Conservation (phyloP, 2,888 invertebrate genomes). For the Dryococelus australis region DNA sequence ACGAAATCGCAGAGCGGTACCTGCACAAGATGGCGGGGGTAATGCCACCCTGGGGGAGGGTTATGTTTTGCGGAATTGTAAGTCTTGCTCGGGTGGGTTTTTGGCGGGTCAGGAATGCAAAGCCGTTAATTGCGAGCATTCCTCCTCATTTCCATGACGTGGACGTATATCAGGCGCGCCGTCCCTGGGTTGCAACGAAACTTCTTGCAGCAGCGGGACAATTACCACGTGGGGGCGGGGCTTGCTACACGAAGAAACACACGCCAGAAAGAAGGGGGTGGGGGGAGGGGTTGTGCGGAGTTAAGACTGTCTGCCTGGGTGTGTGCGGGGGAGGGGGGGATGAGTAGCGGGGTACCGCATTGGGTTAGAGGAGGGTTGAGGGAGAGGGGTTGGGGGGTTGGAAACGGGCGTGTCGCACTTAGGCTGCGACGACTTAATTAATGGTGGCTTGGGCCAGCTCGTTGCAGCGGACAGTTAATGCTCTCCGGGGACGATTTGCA, state of each 20-base stretch:
- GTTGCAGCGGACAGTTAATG: constrained; percentile 9
- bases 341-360: too few species aligned
- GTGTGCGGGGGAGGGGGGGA: background rate
- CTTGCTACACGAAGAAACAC: background rate
- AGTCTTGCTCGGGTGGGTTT: too few species aligned
- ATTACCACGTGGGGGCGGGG: background rate
- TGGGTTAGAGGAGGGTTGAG: background rate
- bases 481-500: background rate
- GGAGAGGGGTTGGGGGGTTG: background rate
- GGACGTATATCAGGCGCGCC: background rate
- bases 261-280: too few species aligned
- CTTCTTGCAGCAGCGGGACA: background rate
- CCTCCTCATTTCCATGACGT: background rate
- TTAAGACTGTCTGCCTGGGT: background rate
- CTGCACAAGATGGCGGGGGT: too few species aligned
- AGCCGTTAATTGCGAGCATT: constrained; percentile 6
- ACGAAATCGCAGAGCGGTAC: too few species aligned
- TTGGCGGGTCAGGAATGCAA: background rate
- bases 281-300: background rate
- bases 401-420: background rate
- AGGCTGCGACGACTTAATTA: background rate
- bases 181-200: background rate
- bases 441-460: background rate
- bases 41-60: too few species aligned
- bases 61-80: too few species aligned